phyloP scores from a whole-genome alignment of 1,140 invertebrate species.

The Calycopis cecrops region DNA sequence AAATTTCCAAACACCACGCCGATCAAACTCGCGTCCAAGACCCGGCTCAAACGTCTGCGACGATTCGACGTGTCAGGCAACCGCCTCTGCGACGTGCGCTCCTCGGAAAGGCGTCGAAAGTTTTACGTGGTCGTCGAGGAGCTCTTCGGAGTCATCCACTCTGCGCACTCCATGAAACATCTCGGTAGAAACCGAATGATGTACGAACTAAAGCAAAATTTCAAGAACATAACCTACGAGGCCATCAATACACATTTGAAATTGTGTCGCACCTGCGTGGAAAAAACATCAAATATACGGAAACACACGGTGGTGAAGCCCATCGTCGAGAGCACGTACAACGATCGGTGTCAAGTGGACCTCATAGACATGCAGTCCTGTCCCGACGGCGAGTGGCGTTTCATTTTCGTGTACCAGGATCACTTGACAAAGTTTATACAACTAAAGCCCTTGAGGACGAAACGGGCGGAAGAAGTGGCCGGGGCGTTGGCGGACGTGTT shows the following conservation, averaged over 20 bases:
- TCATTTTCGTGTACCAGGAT: constrained; percentile 66
- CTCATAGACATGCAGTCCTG: constrained; percentile 74
- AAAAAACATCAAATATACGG: constrained; percentile 9
- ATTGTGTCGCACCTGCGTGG: too few species aligned
- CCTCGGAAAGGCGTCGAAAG: neutral
- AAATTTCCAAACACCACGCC: constrained; percentile 11
- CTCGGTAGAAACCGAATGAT: constrained; percentile 27
- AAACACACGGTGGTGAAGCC: constrained; percentile 20
- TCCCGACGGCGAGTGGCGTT: constrained; percentile 56
- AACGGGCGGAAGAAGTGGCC: too few species aligned
- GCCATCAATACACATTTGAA: constrained; percentile 43
- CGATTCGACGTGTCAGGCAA: constrained; percentile 8
- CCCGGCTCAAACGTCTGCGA: constrained; percentile 1
- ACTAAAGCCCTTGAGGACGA: too few species aligned
- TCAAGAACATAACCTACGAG: constrained; percentile 35
- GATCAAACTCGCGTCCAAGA: too few species aligned
- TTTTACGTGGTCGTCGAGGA: constrained; percentile 21
- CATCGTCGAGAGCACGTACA: constrained; percentile 14
- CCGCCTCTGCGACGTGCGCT: neutral
- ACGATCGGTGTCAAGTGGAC: constrained; percentile 63
- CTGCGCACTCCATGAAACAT: constrained; percentile 32
- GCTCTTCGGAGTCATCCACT: constrained; percentile 28
- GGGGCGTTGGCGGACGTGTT: too few species aligned
- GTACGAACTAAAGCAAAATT: constrained; percentile 29
- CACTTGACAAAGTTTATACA: constrained; percentile 65